Percentiles rank a stretch among this genome's conserved stretches.
phyloP scores from a whole-genome alignment of 2,797 vertebrate genomes.

The Pantherophis alleghaniensis region DNA sequence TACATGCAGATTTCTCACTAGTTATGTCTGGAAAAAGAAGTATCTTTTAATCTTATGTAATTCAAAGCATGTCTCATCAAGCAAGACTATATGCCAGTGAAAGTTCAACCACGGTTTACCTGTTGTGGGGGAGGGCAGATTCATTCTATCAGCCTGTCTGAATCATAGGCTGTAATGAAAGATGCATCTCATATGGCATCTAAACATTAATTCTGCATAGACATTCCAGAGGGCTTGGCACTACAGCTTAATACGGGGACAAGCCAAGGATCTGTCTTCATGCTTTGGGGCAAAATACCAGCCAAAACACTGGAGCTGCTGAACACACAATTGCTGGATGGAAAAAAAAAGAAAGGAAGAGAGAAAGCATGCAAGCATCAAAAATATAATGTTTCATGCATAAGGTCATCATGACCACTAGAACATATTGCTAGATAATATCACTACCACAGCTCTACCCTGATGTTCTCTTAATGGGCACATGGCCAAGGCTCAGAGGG shows the following conservation, averaged over 20 bases:
- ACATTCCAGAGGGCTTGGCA: constrained; percentile 48
- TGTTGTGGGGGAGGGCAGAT: constrained; percentile 33
- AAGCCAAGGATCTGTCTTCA: constrained; percentile 49
- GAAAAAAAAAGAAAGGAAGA: background rate
- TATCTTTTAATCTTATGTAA: constrained; percentile 38
- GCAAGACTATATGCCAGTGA: constrained; percentile 29
- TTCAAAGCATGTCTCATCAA: constrained; percentile 52
- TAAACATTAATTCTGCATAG: constrained; percentile 20
- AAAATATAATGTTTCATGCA: background rate
- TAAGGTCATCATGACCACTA: constrained; percentile 23
- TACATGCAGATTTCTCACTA: constrained; percentile 23
- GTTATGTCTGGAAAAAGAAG: background rate
- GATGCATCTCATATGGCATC: constrained; percentile 44
- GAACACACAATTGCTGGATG: background rate
- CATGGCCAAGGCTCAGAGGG: constrained; percentile 56
- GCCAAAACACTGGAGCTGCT: constrained; percentile 12
- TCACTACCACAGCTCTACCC: constrained; percentile 47
- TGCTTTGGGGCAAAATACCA: constrained; percentile 25
- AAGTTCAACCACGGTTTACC: constrained; percentile 51
- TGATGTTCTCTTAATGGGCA: constrained; percentile 53
- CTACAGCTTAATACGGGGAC: constrained; percentile 17
- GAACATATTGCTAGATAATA: constrained; percentile 60
- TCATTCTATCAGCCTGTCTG: constrained; percentile 24
- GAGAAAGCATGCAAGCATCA: background rate
- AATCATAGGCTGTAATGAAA: constrained; percentile 46